Evolutionary conservation across 1,140 invertebrate genomes (phyloP), one percentile per base, ranked within the genome.

Genomic region (Aphelinus certus): DNA sequence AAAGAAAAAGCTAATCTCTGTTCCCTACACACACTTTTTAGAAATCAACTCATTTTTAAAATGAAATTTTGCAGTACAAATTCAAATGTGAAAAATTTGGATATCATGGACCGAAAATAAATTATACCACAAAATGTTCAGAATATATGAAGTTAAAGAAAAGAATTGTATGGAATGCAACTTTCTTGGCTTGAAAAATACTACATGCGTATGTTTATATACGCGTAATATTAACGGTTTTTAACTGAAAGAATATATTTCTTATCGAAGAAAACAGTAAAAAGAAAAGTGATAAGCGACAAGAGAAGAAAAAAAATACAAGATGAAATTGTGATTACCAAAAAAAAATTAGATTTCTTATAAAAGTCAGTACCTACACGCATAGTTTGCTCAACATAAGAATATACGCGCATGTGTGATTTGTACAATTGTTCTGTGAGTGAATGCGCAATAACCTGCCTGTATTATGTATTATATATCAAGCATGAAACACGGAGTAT

Each of bases 41-140:
- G 26, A 26, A 26, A 26, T 26, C 26, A 26, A 26, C 26, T 26
- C 26, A 26, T 26, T 26, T 26, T 26, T 26, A 26, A 26, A 26
- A 26, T 26, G 26, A 26, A 45, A 73, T 81, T 81, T 73, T 77
- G 77, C 78, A 78, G 78, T 81, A 82, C 78, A 82, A 82, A 81
- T 79, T 76, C 26, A 26, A 26, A 26, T 26, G 26, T 26, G 26
- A 57, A 63, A 6, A 75, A 69, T 53, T 70, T 42, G 42, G 7
- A 65, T 42, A 64, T 51, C 48, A 73, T 58, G 67, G 48, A 75
- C 57, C 74, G 42, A 26, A 26, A 26, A 26, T 26, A 26, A 26
- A 26, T 26, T 26, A 26, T 26, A 26, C 26, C 26, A 26, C 26
- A 26, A 26, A 26, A 26, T 26, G 26, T 26, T 26, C 26, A 26